Conservation (phyloP, 2,888 invertebrate genomes). For the Silvanus unidentatus region DNA sequence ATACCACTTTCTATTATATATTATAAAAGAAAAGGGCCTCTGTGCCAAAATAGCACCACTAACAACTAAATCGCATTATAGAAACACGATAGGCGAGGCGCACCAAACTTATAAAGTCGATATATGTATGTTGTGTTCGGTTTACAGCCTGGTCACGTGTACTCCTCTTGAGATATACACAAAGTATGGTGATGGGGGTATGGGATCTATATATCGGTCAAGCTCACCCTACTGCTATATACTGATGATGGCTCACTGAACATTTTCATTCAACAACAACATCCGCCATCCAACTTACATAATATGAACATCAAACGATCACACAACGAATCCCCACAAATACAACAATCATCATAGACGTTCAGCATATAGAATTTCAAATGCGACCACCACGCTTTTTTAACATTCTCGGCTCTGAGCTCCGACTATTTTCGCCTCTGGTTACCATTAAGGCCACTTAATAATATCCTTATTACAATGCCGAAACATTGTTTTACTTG, state of each 20-base stretch:
- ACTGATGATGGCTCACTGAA: conserved; percentile 8
- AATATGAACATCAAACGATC: conserved; percentile 16
- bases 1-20: too few relatives aligned
- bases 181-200: conserved; percentile 25
- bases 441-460: not conserved
- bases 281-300: conserved; percentile 1
- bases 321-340: conserved; percentile 20
- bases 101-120: conserved; percentile 24
- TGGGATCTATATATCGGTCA: not conserved
- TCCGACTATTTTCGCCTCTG: too few relatives aligned
- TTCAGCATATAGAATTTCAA: too few relatives aligned
- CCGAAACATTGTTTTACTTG: not conserved
- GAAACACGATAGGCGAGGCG: conserved; percentile 17
- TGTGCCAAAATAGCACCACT: conserved; percentile 6
- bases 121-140: conserved; percentile 13
- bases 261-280: conserved; percentile 8
- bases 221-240: not conserved
- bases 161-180: conserved; percentile 21
- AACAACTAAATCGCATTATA: conserved; percentile 21
- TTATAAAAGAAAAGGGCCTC: not conserved
- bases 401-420: too few relatives aligned
- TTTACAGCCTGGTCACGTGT: conserved; percentile 36
- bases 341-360: conserved; percentile 18
- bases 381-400: too few relatives aligned
- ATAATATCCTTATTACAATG: not conserved